A percentile compares a stretch with the other conserved stretches of the same genome.
phyloP scores from a whole-genome alignment of 2,888 invertebrate genomes.

The Macrosoma leucophasiata region DNA sequence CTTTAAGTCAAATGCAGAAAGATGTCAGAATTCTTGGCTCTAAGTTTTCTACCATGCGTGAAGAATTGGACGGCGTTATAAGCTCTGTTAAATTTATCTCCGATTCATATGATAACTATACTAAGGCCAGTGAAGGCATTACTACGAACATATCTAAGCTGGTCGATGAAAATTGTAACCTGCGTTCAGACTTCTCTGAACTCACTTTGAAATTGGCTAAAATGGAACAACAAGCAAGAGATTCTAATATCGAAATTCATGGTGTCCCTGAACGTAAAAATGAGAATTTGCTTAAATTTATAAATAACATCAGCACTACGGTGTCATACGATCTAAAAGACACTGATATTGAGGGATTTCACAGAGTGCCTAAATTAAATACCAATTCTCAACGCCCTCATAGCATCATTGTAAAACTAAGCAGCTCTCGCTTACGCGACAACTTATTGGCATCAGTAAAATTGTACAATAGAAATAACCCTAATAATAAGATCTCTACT shows the following conservation, averaged over 20 bases:
- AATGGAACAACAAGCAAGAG: conserved; percentile 8
- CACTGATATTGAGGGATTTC: conserved; percentile 12
- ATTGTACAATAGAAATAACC: conserved; percentile 18
- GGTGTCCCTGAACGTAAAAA: conserved; percentile 16
- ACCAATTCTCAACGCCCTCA: conserved; percentile 12
- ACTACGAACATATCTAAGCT: no score
- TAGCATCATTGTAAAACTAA: conserved; percentile 20
- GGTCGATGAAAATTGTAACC: no score
- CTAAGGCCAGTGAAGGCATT: no score
- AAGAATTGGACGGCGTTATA: no score
- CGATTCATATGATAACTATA: no score
- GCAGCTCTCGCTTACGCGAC: conserved; percentile 15
- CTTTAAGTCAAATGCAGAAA: no score
- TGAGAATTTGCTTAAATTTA: conserved; percentile 12
- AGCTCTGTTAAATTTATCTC: no score
- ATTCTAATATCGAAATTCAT: conserved; percentile 16
- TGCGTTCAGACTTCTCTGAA: no score
- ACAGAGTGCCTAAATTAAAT: conserved; percentile 16
- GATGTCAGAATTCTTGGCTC: no score
- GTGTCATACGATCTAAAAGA: conserved; percentile 12
- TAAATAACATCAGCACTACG: conserved; percentile 9
- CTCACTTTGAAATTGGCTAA: no score
- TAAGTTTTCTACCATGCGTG: no score
- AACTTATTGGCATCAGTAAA: conserved; percentile 14
- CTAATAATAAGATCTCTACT: conserved; percentile 16